These are phyloP conservation scores for Epistrophe grossulariae DNA, from an alignment of 2,888 invertebrate species.

Conservation along the genomic window DNA sequence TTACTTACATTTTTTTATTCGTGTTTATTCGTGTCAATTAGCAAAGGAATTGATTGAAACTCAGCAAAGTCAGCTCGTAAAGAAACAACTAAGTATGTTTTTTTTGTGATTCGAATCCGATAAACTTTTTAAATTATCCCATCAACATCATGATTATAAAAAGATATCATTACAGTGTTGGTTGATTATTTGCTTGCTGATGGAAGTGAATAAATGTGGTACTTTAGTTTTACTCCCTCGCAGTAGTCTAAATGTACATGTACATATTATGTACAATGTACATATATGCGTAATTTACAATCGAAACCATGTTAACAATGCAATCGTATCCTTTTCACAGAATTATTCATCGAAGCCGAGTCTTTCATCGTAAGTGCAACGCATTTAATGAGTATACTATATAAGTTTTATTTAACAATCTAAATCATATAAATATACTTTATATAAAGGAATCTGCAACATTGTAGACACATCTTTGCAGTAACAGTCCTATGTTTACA, in stretches of 20 bases:
- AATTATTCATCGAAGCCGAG: background rate
- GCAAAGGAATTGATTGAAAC: background rate
- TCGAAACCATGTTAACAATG: background rate
- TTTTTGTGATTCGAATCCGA: background rate
- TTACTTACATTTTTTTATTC: slow-evolving; percentile 31
- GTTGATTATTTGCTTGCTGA: background rate
- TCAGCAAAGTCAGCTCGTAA: background rate
- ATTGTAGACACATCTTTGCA: too few relatives aligned
- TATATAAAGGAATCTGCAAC: too few relatives aligned
- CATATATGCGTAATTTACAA: too few relatives aligned
- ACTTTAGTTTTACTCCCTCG: background rate
- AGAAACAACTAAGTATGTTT: background rate
- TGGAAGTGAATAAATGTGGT: background rate
- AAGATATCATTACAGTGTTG: background rate
- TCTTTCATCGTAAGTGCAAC: background rate
- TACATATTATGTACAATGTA: too few relatives aligned
- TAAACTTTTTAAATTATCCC: background rate
- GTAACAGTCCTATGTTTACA: too few relatives aligned
- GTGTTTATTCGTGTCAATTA: background rate
- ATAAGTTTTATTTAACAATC: background rate
- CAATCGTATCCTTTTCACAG: background rate
- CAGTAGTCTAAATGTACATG: too few relatives aligned
- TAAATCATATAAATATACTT: background rate
- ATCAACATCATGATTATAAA: background rate
- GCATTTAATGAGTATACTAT: background rate